These are phyloP conservation scores for Sternarchorhynchus goeldii DNA, from an alignment of 2,797 vertebrate species.

Conservation along the genomic window DNA sequence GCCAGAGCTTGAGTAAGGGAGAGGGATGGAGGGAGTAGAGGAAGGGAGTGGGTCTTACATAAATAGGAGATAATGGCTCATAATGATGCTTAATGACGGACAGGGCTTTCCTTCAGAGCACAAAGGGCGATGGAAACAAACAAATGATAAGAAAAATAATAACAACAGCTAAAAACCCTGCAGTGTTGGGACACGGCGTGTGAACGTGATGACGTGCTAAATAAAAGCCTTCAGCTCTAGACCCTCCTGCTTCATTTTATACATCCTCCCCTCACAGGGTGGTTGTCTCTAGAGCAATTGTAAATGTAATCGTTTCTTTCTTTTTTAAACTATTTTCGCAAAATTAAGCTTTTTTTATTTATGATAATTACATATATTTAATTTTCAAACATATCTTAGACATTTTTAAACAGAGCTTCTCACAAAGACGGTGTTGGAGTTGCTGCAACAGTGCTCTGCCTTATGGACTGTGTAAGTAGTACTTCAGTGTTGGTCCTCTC, in stretches of 20 bases:
- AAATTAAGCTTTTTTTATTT: too few species aligned
- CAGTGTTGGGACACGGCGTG: constrained; percentile 39
- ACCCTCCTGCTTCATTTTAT: constrained; percentile 17
- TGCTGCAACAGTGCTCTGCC: too few species aligned
- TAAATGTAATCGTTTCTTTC: too few species aligned
- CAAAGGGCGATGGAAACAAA: constrained; percentile 73
- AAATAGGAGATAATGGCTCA: constrained; percentile 80
- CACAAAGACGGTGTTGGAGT: too few species aligned
- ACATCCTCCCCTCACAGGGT: constrained; percentile 20
- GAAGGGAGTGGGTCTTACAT: constrained; percentile 81
- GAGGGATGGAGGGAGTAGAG: constrained; percentile 57
- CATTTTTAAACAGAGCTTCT: too few species aligned
- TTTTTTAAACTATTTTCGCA: too few species aligned
- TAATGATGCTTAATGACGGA: constrained; percentile 83
- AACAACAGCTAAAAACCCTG: constrained; percentile 50
- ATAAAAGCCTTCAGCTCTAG: constrained; percentile 46
- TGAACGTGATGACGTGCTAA: constrained; percentile 57
- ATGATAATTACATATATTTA: too few species aligned
- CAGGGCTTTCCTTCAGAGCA: constrained; percentile 72
- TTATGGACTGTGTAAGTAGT: too few species aligned
- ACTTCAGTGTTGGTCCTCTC: too few species aligned
- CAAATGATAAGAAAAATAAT: constrained; percentile 71
- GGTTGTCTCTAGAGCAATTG: not conserved
- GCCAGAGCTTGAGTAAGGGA: constrained; percentile 57
- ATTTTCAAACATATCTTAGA: too few species aligned